These are phyloP conservation scores for Metacarcinus magister DNA, from an alignment of 2,888 invertebrate genomes.

Conservation along the genomic window DNA sequence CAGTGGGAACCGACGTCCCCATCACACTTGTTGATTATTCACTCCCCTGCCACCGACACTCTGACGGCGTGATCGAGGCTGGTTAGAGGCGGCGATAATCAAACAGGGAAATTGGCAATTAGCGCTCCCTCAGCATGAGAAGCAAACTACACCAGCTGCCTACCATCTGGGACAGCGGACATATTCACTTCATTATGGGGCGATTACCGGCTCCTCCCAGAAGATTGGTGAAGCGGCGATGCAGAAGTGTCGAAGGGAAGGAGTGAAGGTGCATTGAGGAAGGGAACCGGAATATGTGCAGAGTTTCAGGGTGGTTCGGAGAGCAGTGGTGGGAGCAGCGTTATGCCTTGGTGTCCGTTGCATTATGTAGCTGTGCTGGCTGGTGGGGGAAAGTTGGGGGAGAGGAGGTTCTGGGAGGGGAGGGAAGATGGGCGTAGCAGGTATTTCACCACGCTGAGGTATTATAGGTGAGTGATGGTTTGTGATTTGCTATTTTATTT, in stretches of 20 bases:
- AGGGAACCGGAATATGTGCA: not conserved
- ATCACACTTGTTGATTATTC: slow-evolving; percentile 43
- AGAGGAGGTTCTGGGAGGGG: not conserved
- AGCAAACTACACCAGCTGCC: slow-evolving; percentile 58
- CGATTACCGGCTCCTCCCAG: slow-evolving; percentile 55
- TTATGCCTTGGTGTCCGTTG: not conserved
- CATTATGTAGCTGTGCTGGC: not conserved
- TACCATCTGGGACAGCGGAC: slow-evolving; percentile 38
- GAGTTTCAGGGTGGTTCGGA: not conserved
- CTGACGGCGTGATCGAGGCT: slow-evolving; percentile 10
- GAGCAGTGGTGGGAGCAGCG: not conserved
- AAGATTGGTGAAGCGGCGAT: not conserved
- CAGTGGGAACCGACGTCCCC: not conserved
- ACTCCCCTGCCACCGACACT: slow-evolving; percentile 43
- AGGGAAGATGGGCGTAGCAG: not conserved
- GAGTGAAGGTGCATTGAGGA: not conserved
- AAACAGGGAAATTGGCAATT: slow-evolving; percentile 64
- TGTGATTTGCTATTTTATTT: not conserved
- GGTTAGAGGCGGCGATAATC: slow-evolving; percentile 61
- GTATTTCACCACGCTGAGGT: not conserved
- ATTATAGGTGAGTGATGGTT: not conserved
- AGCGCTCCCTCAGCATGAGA: slow-evolving; percentile 1
- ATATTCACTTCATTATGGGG: slow-evolving; percentile 47
- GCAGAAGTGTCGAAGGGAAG: not conserved
- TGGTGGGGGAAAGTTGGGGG: not conserved